Base-by-base conservation (phyloP, 2,113 vertebrate genomes). In the Cryptomyrus ogoouensis region DNA sequence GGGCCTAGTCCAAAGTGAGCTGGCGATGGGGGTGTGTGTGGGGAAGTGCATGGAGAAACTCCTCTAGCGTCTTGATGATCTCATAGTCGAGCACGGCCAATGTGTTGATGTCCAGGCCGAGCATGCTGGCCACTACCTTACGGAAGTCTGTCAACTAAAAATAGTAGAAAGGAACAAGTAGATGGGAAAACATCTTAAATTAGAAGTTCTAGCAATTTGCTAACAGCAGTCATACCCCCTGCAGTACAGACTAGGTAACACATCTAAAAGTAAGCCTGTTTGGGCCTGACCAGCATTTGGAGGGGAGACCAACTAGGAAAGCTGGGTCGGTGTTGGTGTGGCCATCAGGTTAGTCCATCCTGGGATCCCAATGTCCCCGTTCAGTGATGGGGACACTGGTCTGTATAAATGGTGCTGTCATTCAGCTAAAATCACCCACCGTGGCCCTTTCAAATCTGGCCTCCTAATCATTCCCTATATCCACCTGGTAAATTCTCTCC, bases 131-230 rank as follows among this genome's bases (percentile, higher is more conserved):
- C 42, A 98, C 90, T 19, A 97, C 96, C 85, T 95, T 96, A 84
- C 94, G 95, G 93, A 98, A 98, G 92, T 98, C 96, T 88, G 94
- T 52, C 94, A 98, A 91, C 98, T 99, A 94, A 90, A 94, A 31
- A 31, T 24, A 84, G 10, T 7, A 13, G 44, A 42, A 31, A 3
- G 19, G 50, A 70, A 12, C 52, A 21, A 89, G 13, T 8, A 12
- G 5, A 88, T n/a, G 2, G 87, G 9, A 5, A 24, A 17, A 89
- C 46, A 31, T 15, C 6, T 13, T 74, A 74, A 49, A 5, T 66
- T 7, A 21, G 17, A 21, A 8, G 31, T 42, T 50, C 24, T 83
- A 24, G 31, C 5, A 44, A 10, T 1, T 31, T 70, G 10, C 27
- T 70, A 31, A 13, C 5, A 42, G 74, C 0, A 42, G 74, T 77